These are phyloP conservation scores for Cottus gobio DNA, from an alignment of 2,113 vertebrate species.

Conservation along the genomic window DNA sequence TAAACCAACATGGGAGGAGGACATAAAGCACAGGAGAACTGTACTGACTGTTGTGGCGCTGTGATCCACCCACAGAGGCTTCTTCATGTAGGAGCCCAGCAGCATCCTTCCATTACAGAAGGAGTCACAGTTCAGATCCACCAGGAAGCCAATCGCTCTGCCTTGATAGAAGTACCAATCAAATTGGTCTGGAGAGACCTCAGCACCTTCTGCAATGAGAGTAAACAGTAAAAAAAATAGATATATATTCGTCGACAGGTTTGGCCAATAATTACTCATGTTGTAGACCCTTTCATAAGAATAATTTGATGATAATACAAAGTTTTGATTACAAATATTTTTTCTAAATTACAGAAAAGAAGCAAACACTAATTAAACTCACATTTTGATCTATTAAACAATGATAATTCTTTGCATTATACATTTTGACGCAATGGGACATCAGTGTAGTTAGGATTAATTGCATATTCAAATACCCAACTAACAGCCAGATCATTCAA, in stretches of 20 bases:
- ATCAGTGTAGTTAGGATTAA: background rate
- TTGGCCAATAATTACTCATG: background rate
- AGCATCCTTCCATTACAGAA: constrained; percentile 79
- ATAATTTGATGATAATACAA: background rate
- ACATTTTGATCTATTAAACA: background rate
- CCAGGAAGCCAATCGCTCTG: constrained; percentile 71
- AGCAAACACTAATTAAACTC: too few relatives aligned
- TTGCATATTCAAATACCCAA: too few relatives aligned
- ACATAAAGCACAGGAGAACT: background rate
- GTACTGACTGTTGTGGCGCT: constrained; percentile 71
- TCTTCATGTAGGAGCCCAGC: constrained; percentile 82
- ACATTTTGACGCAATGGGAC: background rate
- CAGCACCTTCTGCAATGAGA: constrained; percentile 22
- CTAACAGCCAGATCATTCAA: too few relatives aligned
- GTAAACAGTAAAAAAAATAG: background rate
- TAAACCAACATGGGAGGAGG: background rate
- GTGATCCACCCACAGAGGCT: constrained; percentile 82
- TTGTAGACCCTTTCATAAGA: background rate
- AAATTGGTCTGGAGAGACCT: constrained; percentile 77
- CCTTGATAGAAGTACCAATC: constrained; percentile 79
- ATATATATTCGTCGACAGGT: background rate
- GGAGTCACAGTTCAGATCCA: constrained; percentile 65
- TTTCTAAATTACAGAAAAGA: background rate
- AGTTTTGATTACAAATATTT: background rate
- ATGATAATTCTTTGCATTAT: background rate